Conservation (phyloP, 2,797 vertebrate species). For the Scolopax rusticola region DNA sequence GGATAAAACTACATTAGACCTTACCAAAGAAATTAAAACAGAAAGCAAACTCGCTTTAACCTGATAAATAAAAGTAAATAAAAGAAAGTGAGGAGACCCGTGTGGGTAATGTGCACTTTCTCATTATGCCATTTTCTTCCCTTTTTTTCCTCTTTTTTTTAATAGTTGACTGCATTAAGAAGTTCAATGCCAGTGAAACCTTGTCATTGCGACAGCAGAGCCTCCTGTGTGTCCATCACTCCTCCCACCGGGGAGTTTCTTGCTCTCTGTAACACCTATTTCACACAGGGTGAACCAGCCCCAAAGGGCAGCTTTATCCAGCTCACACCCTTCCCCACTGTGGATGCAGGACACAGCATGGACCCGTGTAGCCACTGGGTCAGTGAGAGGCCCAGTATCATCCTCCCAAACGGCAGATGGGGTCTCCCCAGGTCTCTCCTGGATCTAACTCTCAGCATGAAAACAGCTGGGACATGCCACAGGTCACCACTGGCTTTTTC, state of each 20-base stretch:
- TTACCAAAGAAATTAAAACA: background rate
- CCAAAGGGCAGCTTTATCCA: background rate
- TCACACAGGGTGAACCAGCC: background rate
- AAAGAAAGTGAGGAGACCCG: background rate
- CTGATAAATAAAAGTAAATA: background rate
- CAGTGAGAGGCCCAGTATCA: background rate
- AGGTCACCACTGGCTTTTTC: background rate
- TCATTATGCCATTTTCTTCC: background rate
- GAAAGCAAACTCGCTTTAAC: background rate
- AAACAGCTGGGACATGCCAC: background rate
- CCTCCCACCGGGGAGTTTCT: rapidly evolving
- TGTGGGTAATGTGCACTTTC: background rate
- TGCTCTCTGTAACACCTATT: background rate
- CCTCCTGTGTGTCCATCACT: rapidly evolving
- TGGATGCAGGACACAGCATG: background rate
- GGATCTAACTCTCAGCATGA: background rate
- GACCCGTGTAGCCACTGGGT: rapidly evolving
- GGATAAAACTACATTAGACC: background rate
- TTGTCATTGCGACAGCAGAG: background rate
- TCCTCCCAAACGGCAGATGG: rapidly evolving
- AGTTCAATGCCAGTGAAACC: background rate
- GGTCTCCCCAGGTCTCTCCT: background rate
- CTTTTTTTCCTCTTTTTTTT: background rate
- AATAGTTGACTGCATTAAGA: background rate
- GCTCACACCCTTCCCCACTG: background rate